A percentile compares a stretch with the other conserved stretches of the same genome.
Conservation (phyloP, 2,888 invertebrate species). For the Coronaproctus castanopsis region DNA sequence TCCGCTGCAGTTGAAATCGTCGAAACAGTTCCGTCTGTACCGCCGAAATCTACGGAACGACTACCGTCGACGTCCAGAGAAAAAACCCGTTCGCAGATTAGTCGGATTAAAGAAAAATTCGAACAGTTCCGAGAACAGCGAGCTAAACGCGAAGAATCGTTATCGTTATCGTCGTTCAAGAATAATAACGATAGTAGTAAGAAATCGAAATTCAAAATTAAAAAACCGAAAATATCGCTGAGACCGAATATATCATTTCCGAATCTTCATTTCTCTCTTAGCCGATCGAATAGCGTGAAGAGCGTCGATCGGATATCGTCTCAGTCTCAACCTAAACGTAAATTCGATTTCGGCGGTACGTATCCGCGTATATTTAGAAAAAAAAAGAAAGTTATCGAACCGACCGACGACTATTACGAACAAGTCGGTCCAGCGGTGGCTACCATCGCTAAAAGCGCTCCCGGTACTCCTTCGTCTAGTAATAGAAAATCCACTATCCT, state of each 20-base stretch:
- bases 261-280: constrained; percentile 33
- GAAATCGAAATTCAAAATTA: constrained; percentile 10
- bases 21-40: constrained; percentile 42
- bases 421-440: constrained; percentile 1
- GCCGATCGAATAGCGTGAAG: constrained; percentile 33
- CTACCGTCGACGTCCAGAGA: constrained; percentile 32
- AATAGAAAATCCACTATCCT: neutral
- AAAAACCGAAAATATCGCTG: constrained; percentile 24
- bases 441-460: constrained; percentile 5
- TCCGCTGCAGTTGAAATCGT: constrained; percentile 43
- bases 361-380: constrained; percentile 45
- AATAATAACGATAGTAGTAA: constrained; percentile 3
- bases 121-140: constrained; percentile 24
- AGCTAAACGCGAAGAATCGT: constrained; percentile 1
- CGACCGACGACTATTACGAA: neutral
- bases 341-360: constrained; percentile 50
- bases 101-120: constrained; percentile 47
- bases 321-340: constrained; percentile 27
- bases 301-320: constrained; percentile 2
- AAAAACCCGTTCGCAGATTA: constrained; percentile 46
- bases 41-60: constrained; percentile 33
- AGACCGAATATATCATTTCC: constrained; percentile 32
- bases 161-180: neutral
- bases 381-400: constrained; percentile 26
- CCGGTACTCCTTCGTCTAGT: constrained; percentile 1